Evolutionary conservation across 2,888 invertebrate species (phyloP), one percentile per base, ranked within the genome.

Genomic region (Bruchidius siliquastri): DNA sequence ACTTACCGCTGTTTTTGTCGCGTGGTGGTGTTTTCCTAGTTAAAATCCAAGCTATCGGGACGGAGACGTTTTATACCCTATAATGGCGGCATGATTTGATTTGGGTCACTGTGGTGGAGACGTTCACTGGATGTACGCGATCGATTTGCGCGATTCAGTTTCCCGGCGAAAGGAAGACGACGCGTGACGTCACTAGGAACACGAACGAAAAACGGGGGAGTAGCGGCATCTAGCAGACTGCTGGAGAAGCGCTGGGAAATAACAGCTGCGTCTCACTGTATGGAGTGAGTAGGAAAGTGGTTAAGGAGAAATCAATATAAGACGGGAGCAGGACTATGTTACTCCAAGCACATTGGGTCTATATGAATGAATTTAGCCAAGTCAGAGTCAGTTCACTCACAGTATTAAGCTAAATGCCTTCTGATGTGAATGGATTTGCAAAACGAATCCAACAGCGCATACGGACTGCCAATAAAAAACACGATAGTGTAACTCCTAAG

Each of bases 71-170:
- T 81, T 81, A 80, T 81, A 83, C 83, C 81, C 82, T 84, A 84
- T 82, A 83, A 85, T 85, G 85, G 85, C 85, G 84, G 84, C 84
- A 83, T 82, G 79, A 80, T 82, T 83, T 84, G 84, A 85, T 85
- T 82, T 85, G 83, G 85, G 85, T 85, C 85, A 85, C 80, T 80
- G 81, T 80, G 84, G 49, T 49, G 49, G 49, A 49, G 49, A 49
- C 49, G 49, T 49, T 49, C 49, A 49, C 49, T 49, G 8, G 49
- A 18, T 49, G 49, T 49, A 49, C 49, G 49, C 49, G 49, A 83
- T 84, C 84, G 82, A 83, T 83, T 80, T 82, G 82, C 80, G 82
- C 81, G 71, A 84, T 83, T 83, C 84, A 83, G 83, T 83, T 82
- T 81, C 80, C 71, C 32, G 26, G 20, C 69, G 22, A 79, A 81